These are phyloP conservation scores for Epistrophella euchroma DNA, from an alignment of 2,888 invertebrate species.

Conservation along the genomic window DNA sequence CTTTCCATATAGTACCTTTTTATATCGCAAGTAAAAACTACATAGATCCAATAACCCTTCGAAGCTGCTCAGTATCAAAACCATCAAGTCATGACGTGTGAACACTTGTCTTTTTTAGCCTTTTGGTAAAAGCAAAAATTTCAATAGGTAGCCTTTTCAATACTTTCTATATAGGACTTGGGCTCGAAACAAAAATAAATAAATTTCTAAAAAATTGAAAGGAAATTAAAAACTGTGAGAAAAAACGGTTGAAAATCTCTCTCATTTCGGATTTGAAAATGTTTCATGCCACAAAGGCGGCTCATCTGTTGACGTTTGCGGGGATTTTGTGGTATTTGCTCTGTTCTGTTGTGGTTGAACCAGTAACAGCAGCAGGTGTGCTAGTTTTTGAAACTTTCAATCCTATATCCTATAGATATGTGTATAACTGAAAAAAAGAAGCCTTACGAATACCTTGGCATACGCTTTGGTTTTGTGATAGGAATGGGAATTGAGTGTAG, in stretches of 20 bases:
- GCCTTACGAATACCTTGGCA: neutral
- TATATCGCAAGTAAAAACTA: too few species aligned
- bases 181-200: neutral
- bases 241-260: neutral
- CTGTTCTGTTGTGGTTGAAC: conserved; percentile 9
- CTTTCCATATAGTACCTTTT: too few species aligned
- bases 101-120: too few species aligned
- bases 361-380: conserved; percentile 27
- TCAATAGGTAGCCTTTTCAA: too few species aligned
- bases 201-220: neutral
- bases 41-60: too few species aligned
- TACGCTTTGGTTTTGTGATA: neutral
- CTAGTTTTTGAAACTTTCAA: conserved; percentile 5
- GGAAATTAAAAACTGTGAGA: neutral
- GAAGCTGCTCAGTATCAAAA: too few species aligned
- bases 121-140: too few species aligned
- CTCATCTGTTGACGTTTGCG: conserved; percentile 18
- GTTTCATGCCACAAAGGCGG: neutral
- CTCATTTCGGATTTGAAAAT: neutral
- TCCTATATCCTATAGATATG: too few species aligned
- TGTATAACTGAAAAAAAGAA: neutral
- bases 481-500: neutral
- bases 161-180: neutral
- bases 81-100: too few species aligned
- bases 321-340: conserved; percentile 11